A percentile compares a stretch with the other conserved stretches of the same genome.
Evolutionary conservation across 2,113 vertebrate species (phyloP).

Genomic region (Halcyon senegalensis): DNA sequence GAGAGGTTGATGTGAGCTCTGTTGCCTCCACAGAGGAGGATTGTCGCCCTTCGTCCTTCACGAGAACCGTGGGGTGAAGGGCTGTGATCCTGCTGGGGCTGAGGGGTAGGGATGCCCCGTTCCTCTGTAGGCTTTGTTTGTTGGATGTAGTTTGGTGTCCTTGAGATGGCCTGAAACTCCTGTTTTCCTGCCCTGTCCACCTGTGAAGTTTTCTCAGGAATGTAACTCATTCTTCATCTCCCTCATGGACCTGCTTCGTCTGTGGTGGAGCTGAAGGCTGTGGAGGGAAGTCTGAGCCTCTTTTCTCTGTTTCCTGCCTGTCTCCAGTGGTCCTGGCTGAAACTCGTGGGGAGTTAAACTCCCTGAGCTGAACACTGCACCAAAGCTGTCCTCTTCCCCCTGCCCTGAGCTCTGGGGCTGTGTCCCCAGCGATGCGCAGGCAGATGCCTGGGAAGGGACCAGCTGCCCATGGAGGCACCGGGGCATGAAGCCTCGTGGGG

Average conservation of each 20-base stretch:
- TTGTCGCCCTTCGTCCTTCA: not conserved
- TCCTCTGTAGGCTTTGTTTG: not conserved
- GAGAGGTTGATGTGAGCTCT: no score
- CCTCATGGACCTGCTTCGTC: not conserved
- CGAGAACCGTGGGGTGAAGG: fast-evolving
- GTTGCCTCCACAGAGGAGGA: fast-evolving
- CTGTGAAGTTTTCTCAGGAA: not conserved
- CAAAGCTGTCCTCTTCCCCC: fast-evolving
- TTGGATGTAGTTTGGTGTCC: not conserved
- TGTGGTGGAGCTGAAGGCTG: not conserved
- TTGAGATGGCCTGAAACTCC: not conserved
- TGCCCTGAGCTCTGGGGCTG: not conserved
- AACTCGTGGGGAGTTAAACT: not conserved
- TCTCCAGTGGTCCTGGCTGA: not conserved
- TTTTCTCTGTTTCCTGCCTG: not conserved
- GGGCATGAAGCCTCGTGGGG: fast-evolving
- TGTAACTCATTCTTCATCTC: not conserved
- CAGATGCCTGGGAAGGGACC: not conserved
- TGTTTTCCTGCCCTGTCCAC: not conserved
- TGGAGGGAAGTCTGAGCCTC: not conserved
- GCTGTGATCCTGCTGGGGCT: not conserved
- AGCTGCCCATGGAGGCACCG: not conserved
- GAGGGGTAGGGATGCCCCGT: fast-evolving
- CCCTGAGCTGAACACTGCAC: not conserved
- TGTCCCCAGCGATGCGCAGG: not conserved